Evolutionary conservation across 2,113 vertebrate genomes (phyloP).

Genomic region (Osmerus mordax): DNA sequence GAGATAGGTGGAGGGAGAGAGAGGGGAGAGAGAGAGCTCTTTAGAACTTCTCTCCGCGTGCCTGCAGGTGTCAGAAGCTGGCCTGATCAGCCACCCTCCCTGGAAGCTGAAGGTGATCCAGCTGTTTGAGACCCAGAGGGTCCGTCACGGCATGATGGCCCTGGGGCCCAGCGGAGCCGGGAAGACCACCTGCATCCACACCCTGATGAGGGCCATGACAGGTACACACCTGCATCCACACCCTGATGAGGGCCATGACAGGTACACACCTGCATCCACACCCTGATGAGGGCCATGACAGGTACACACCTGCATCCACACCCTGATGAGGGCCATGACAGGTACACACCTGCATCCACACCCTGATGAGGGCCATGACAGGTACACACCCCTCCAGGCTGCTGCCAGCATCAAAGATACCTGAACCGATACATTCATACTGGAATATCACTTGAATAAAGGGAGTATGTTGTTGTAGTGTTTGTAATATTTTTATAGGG

Average conservation of each 20-base stretch:
- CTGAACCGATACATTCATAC: too few species aligned
- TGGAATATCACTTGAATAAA: too few species aligned
- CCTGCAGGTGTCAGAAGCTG: constrained; percentile 81
- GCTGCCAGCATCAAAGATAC: too few species aligned
- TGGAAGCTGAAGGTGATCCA: constrained; percentile 97
- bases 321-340: constrained; percentile 90
- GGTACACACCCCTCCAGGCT: not conserved
- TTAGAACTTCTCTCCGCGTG: not conserved
- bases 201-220: not conserved
- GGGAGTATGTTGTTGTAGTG: too few species aligned
- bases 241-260: not conserved
- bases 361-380: not conserved
- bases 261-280: constrained; percentile 79
- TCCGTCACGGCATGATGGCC: constrained; percentile 93
- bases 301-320: constrained; percentile 86
- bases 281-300: constrained; percentile 91
- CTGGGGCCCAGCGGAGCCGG: constrained; percentile 93
- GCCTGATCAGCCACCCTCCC: constrained; percentile 86
- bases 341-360: constrained; percentile 61
- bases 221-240: not conserved
- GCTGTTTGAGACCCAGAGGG: constrained; percentile 89
- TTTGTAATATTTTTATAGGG: too few species aligned
- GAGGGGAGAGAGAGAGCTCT: not conserved
- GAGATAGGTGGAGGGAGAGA: not conserved
- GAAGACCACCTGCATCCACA: constrained; percentile 84